These are phyloP conservation scores for Globicephala melas DNA, from an alignment of 2,113 vertebrate genomes.

Conservation along the genomic window DNA sequence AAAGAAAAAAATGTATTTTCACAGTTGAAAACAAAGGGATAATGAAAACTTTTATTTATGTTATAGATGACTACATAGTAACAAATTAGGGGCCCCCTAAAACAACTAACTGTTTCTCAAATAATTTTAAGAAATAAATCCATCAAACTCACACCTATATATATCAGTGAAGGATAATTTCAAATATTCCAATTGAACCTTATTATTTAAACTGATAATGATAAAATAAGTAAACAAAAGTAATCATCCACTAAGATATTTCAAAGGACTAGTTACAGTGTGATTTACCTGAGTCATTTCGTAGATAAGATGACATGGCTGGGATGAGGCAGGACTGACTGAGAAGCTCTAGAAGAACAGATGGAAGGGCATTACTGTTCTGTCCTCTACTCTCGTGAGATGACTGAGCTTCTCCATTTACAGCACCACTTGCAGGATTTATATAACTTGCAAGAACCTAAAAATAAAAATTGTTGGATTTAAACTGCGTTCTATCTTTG, in stretches of 20 bases:
- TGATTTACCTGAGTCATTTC: slow-evolving; percentile 94
- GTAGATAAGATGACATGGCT: slow-evolving; percentile 98
- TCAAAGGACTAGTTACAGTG: neutral
- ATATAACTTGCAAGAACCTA: slow-evolving; percentile 99
- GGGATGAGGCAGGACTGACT: slow-evolving; percentile 98
- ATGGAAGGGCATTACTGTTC: slow-evolving; percentile 92
- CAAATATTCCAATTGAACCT: neutral
- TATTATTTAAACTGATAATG: neutral
- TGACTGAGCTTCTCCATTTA: slow-evolving; percentile 85
- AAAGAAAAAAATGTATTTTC: neutral
- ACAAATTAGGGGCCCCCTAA: neutral
- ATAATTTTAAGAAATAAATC: neutral
- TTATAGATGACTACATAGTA: neutral
- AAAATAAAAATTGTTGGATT: slow-evolving; percentile 25
- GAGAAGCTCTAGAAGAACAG: slow-evolving; percentile 94
- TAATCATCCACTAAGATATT: neutral
- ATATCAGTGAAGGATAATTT: neutral
- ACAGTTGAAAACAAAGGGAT: neutral
- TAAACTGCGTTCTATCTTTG: neutral
- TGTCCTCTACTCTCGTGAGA: slow-evolving; percentile 88
- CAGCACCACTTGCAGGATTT: slow-evolving; percentile 90
- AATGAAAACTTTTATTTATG: neutral
- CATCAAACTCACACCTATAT: neutral
- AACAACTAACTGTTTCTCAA: neutral
- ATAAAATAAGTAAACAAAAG: neutral